Base-by-base conservation (phyloP, 23 tunicate genomes). In the Diplosoma virens region DNA sequence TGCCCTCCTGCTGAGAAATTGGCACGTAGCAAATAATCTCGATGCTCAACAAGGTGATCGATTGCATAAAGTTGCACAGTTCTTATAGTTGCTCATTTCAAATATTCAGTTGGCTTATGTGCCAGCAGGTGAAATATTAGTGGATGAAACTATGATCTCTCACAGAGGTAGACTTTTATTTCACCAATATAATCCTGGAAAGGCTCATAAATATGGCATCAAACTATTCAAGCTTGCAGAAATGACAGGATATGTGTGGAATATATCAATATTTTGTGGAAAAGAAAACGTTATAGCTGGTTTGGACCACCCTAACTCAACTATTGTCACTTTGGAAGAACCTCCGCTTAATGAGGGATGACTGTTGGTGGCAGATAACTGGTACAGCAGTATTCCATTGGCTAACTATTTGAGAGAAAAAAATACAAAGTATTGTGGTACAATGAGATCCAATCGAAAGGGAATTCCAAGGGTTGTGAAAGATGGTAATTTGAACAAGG, bases 211-310 rank as follows among this genome's bases (percentile, higher is more conserved):
- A n/a, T 61, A 61, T 61, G 69, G 69, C 35, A 61, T 61, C 35
- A 61, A 61, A 61, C 69, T 61, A 29, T 61, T 61, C 69, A 61
- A 61, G 69, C 69, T 61, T 61, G 69, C 69, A 27, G 69, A 61
- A 61, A 61, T 61, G 69, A 61, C 69, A 61, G 69, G 69, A 16
- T 61, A 61, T 61, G 69, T 61, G 34, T 27, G 69, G 69, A 29
- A 61, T 61, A 26, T 61, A 26, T 61, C 69, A 26, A 61, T 61
- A 26, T 61, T 27, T 29, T 61, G 69, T n/a, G 69, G 69, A 61
- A 61, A 61, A 26, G 35, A 61, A 61, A 61, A 26, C 30, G 30
- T 26, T 26, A 61, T 61, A 61, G n/a, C 34, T 61, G 69, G 69
- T 29, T 61, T 61, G 30, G 18, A 61, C 35, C 69, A 61, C 35